These are phyloP conservation scores for Chrysolina americana DNA, from an alignment of 2,888 invertebrate species.

Conservation along the genomic window DNA sequence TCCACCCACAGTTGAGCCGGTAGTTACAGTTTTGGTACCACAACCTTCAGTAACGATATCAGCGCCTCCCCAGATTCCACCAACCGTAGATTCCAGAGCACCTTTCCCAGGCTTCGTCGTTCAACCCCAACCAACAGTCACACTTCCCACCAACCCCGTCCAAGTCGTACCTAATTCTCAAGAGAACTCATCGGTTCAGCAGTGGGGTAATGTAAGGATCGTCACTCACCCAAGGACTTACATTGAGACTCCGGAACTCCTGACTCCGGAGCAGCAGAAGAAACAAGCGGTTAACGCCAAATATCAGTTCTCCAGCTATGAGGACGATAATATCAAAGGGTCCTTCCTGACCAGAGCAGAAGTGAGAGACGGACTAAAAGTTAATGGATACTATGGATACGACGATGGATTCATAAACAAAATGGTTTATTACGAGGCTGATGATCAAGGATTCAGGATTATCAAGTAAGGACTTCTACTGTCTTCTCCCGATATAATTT, in stretches of 20 bases:
- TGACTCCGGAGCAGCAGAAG: background rate
- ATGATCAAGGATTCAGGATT: constrained; percentile 74
- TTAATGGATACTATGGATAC: constrained; percentile 73
- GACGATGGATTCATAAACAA: constrained; percentile 73
- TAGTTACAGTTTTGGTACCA: too few species aligned
- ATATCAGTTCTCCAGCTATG: constrained; percentile 66
- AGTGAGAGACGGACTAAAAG: constrained; percentile 65
- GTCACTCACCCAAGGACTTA: background rate
- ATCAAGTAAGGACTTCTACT: constrained; percentile 67
- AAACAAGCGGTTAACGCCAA: constrained; percentile 60
- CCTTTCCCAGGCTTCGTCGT: too few species aligned
- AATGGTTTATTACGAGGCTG: constrained; percentile 73
- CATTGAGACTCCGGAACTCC: background rate
- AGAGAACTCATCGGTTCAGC: background rate
- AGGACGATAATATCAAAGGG: constrained; percentile 68
- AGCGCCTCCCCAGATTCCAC: too few species aligned
- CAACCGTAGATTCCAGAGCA: too few species aligned
- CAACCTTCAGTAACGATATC: too few species aligned
- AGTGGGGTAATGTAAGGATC: background rate
- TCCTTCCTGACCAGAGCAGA: constrained; percentile 66
- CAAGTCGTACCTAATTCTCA: background rate
- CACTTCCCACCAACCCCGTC: too few species aligned
- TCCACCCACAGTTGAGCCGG: too few species aligned
- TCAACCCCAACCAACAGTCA: too few species aligned
- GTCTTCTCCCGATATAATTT: too few species aligned